Evolutionary conservation across 2,113 vertebrate species (phyloP), one percentile per base, ranked within the genome.

Genomic region (Ammospiza caudacuta): DNA sequence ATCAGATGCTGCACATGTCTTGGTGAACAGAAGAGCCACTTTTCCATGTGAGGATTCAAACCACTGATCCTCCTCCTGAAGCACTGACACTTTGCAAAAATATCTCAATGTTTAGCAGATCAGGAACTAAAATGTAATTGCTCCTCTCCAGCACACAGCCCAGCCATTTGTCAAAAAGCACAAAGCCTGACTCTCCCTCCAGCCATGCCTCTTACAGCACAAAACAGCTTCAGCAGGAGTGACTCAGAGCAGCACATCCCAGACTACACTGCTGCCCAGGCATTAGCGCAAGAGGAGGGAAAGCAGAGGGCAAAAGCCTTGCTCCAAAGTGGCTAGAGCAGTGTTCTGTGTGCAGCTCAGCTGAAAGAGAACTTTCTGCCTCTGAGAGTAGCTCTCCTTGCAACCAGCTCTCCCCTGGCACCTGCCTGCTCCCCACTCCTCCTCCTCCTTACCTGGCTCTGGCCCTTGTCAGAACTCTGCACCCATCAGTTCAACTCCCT

Each of bases 381-480:
- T 74, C 64, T 20, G 10, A 63, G 35, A 58, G 27, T 18, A 67
- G 21, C 29, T 37, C 35, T 70, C 57, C 81, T 82, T 68, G 22
- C 39, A 39, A 46, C 9, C 81, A 87, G 64, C 31, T 81, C 33
- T 62, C 3, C 51, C 9, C 39, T 1, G 2, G 27, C 25, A 58
- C 54, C 58, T 76, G n/a, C 29, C 49, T 61, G 44, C 46, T 87
- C 31, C n/a, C 44, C 1, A 0, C 76, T 86, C 24, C n/a, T 59
- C 57, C 52, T 82, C 22, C 75, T 77, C n/a, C 96, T 92, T 94
- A 96, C 96, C 90, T 91, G 84, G 43, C 57, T 84, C 41, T 54
- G 68, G 51, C 80, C 83, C 37, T 86, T 43, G 47, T 70, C 52
- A 92, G 46, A 94, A 35, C 51, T 74, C 46, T 59, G 81, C 39